A percentile compares a stretch with the other conserved stretches of the same genome.
These are phyloP conservation scores for Notarius lentiginosus DNA, from an alignment of 2,113 vertebrate species.

Conservation along the genomic window DNA sequence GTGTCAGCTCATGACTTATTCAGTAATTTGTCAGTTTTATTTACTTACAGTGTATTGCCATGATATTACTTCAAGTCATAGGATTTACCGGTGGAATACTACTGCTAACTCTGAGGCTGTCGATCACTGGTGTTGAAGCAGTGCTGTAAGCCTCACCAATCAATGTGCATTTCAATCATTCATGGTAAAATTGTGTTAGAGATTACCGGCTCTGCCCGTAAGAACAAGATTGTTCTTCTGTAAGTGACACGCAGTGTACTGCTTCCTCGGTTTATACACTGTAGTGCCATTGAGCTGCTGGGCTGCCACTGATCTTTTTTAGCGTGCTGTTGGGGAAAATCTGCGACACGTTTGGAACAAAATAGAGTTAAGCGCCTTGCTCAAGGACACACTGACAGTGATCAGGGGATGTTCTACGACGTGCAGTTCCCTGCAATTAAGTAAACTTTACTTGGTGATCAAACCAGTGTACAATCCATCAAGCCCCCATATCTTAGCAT, in stretches of 20 bases:
- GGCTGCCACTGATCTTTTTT: slow-evolving; percentile 15
- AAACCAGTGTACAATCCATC: background rate
- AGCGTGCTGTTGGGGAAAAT: slow-evolving; percentile 20
- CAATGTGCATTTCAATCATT: slow-evolving; percentile 38
- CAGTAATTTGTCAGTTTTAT: slow-evolving; percentile 50
- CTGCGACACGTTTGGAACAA: background rate
- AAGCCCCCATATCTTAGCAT: background rate
- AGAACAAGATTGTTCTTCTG: slow-evolving; percentile 28
- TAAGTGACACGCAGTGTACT: background rate
- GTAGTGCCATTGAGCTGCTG: background rate
- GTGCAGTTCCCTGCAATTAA: background rate
- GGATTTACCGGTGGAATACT: slow-evolving; percentile 41
- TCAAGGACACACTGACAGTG: slow-evolving; percentile 5
- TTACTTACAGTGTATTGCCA: slow-evolving; percentile 48
- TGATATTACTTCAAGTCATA: slow-evolving; percentile 43
- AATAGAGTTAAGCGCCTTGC: background rate
- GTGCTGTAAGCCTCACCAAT: slow-evolving; percentile 37
- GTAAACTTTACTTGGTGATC: background rate
- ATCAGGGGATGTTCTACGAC: background rate
- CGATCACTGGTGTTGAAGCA: slow-evolving; percentile 33
- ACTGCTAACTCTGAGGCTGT: slow-evolving; percentile 21
- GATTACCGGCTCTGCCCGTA: slow-evolving; percentile 24
- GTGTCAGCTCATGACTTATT: slow-evolving; percentile 54
- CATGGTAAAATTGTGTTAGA: slow-evolving; percentile 39
- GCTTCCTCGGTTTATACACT: slow-evolving; percentile 17